A percentile compares a stretch with the other conserved stretches of the same genome.
These are phyloP conservation scores for Cataglyphis hispanica DNA, from an alignment of 1,140 invertebrate genomes.

Conservation along the genomic window DNA sequence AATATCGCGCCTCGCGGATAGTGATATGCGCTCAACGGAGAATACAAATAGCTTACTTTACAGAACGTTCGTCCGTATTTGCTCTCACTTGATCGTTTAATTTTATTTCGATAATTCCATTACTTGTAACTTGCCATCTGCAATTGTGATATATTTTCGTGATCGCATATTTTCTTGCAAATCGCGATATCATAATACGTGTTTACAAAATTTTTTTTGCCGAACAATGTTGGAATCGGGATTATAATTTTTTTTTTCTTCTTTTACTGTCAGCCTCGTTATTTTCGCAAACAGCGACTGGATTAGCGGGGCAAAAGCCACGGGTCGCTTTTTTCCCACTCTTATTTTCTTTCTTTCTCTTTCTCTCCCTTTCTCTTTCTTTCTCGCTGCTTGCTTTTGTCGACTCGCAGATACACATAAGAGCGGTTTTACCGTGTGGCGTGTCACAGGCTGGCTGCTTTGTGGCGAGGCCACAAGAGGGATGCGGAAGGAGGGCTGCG, in stretches of 20 bases:
- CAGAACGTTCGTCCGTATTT: slow-evolving; percentile 27
- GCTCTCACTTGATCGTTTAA: slow-evolving; percentile 14
- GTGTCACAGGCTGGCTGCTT: slow-evolving; percentile 40
- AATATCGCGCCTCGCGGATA: slow-evolving; percentile 21
- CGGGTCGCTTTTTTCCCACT: background rate
- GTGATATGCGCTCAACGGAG: background rate
- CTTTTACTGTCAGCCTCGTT: background rate
- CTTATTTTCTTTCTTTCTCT: background rate
- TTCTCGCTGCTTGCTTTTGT: slow-evolving; percentile 15
- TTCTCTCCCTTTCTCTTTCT: background rate
- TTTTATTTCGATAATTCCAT: slow-evolving; percentile 16
- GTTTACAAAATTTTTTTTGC: background rate
- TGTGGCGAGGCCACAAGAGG: slow-evolving; percentile 17
- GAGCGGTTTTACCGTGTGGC: slow-evolving; percentile 43
- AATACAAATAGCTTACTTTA: slow-evolving; percentile 5
- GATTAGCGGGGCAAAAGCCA: background rate
- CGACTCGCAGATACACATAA: slow-evolving; percentile 43
- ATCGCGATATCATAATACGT: background rate
- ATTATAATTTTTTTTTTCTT: background rate
- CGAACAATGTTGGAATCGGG: background rate
- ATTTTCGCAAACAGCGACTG: background rate
- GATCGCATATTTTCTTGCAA: background rate
- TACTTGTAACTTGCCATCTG: background rate
- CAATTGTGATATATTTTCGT: background rate
- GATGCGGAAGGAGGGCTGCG: background rate